Base-by-base conservation (phyloP, 2,113 vertebrate species). In the Plestiodon gilberti region DNA sequence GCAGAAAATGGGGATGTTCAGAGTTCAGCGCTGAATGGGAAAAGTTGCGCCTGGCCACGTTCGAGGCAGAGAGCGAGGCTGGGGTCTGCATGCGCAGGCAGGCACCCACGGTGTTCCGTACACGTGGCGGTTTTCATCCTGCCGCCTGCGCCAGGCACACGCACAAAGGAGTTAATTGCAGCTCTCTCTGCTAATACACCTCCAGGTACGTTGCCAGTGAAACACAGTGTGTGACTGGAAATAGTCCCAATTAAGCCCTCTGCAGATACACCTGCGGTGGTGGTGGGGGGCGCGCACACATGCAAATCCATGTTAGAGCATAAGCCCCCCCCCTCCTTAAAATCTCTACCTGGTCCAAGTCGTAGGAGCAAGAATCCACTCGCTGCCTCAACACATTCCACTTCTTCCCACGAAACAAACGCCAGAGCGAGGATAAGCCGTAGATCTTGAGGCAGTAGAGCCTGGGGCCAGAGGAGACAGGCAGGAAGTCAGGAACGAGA, bases 321-420 rank as follows among this genome's bases (percentile, higher is more conserved):
- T 30, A 33, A 7, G 43, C 43, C 28, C 57, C 38, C 64, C 82
- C n/a, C 40, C 0, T 1, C 33, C 30, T 3, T 33, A 0, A 0
- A 3, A 30, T 85, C 80, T 43, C 13, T 94, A 99, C 99, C 98
- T 99, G 98, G 96, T 99, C 99, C 91, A 99, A 91, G 93, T 99
- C 98, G 0, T 99, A 99, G 90, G 98, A 99, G 94, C 99, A 99
- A 78, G 99, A 99, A 95, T 99, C 99, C 77, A 99, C 99, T 0
- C 98, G 96, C 95, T 99, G 98, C 64, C 98, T 94, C 89, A 99
- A 96, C 11, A 99, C 98, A 0, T 99, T 99, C 99, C 99, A 99
- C 96, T 99, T 99, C 95, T 99, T 99, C 14, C 99, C 99, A 23
- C 99, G 97, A 94, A 99, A 99, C 64, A 99, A 97, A 81, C 98